Percentiles rank a stretch among this genome's conserved stretches.
These are phyloP conservation scores for Deilephila porcellus DNA, from an alignment of 2,888 invertebrate genomes.

Conservation along the genomic window DNA sequence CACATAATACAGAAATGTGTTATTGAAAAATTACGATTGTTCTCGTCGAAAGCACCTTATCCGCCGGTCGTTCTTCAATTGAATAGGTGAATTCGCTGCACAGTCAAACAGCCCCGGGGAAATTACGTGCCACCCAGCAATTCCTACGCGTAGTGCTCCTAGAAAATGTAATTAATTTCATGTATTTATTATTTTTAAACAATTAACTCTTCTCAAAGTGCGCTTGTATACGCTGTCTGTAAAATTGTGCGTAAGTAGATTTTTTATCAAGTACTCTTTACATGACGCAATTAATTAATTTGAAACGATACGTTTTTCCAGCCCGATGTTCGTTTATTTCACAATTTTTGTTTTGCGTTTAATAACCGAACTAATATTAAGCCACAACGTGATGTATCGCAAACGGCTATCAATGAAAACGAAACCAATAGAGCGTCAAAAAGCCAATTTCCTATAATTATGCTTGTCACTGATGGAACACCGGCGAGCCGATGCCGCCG, in stretches of 20 bases:
- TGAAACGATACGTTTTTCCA: not conserved
- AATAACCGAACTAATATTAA: not conserved
- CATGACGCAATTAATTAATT: not conserved
- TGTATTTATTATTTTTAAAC: conserved; percentile 52
- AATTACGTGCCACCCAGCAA: conserved; percentile 69
- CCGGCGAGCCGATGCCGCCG: conserved; percentile 20
- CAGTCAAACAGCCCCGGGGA: conserved; percentile 66
- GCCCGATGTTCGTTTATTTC: not conserved
- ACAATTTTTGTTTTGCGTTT: not conserved
- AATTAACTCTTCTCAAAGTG: conserved; percentile 50
- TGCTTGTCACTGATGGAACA: conserved; percentile 39
- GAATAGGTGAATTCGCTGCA: conserved; percentile 40
- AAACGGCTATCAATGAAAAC: conserved; percentile 32
- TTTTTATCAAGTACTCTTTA: not conserved
- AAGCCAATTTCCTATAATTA: conserved; percentile 47
- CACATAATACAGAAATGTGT: not conserved
- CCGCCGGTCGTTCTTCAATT: conserved; percentile 47
- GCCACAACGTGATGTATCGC: not conserved
- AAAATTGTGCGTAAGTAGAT: too few species aligned
- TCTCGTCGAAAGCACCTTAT: conserved; percentile 32
- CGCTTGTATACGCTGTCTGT: conserved; percentile 40
- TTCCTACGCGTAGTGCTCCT: conserved; percentile 51
- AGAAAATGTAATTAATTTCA: conserved; percentile 71
- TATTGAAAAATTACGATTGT: not conserved
- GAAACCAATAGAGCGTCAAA: conserved; percentile 43